A percentile compares a stretch with the other conserved stretches of the same genome.
These are phyloP conservation scores for Penaeus japonicus DNA, from an alignment of 1,140 invertebrate species.

Conservation along the genomic window DNA sequence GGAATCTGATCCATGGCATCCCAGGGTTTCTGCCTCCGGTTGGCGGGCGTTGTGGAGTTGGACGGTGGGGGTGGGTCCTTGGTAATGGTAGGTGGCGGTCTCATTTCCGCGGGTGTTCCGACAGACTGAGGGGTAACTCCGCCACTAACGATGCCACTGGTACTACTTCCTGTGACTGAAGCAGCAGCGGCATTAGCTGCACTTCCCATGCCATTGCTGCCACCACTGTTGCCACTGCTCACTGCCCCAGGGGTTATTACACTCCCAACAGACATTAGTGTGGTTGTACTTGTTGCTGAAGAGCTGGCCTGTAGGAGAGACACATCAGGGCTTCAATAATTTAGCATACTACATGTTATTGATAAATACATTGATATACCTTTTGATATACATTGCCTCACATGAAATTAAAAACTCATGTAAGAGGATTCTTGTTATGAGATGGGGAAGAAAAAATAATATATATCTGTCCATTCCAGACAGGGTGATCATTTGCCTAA, in stretches of 20 bases:
- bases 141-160: too few species aligned
- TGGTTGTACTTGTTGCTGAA: slow-evolving; percentile 21
- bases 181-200: background rate
- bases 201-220: background rate
- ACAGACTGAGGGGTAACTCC: background rate
- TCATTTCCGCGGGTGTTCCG: slow-evolving; percentile 1
- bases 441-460: too few species aligned
- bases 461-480: too few species aligned
- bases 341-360: too few species aligned
- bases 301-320: slow-evolving; percentile 16
- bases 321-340: background rate
- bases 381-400: too few species aligned
- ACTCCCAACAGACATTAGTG: slow-evolving; percentile 25
- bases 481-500: too few species aligned
- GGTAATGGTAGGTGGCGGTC: slow-evolving; percentile 37
- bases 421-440: too few species aligned
- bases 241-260: slow-evolving; percentile 7
- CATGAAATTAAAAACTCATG: too few species aligned
- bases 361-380: too few species aligned
- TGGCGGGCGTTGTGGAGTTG: slow-evolving; percentile 20
- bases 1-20: slow-evolving; percentile 38
- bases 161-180: background rate
- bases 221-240: slow-evolving; percentile 9
- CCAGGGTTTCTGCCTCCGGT: slow-evolving; percentile 50
- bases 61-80: slow-evolving; percentile 43